phyloP scores from a whole-genome alignment of 1,140 invertebrate species.

The Diabrotica undecimpunctata region DNA sequence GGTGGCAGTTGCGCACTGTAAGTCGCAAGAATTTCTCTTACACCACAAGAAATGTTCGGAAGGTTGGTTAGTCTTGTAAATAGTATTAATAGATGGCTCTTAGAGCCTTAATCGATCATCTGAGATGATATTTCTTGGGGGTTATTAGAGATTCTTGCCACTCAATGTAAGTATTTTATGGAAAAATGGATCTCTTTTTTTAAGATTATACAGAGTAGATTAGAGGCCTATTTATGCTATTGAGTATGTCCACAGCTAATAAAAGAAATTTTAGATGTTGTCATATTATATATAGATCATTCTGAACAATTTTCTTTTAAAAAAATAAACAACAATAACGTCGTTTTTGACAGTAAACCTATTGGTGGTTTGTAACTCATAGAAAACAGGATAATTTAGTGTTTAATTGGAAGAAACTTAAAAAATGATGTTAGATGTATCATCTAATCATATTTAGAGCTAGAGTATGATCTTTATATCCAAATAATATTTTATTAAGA shows the following conservation, averaged over 20 bases:
- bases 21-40: not conserved
- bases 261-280: slow-evolving; percentile 7
- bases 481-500: too few species aligned
- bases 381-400: not conserved
- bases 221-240: slow-evolving; percentile 5
- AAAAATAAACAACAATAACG: too few species aligned
- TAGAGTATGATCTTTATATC: too few species aligned
- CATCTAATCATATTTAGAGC: too few species aligned
- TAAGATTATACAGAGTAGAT: slow-evolving; percentile 8
- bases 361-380: not conserved
- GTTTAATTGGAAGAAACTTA: not conserved
- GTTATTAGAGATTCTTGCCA: not conserved
- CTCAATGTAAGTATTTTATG: slow-evolving; percentile 6
- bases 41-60: too few species aligned
- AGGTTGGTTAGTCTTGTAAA: too few species aligned
- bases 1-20: slow-evolving; percentile 8
- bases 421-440: too few species aligned
- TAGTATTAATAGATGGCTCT: too few species aligned
- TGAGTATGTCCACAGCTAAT: slow-evolving; percentile 10
- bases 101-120: too few species aligned
- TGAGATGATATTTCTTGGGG: not conserved
- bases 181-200: slow-evolving; percentile 15
- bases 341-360: too few species aligned
- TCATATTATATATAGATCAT: not conserved
- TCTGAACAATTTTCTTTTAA: slow-evolving; percentile 3